A percentile compares a stretch with the other conserved stretches of the same genome.
Conservation (phyloP, 2,888 invertebrate genomes). For the Drosophila quinaria region DNA sequence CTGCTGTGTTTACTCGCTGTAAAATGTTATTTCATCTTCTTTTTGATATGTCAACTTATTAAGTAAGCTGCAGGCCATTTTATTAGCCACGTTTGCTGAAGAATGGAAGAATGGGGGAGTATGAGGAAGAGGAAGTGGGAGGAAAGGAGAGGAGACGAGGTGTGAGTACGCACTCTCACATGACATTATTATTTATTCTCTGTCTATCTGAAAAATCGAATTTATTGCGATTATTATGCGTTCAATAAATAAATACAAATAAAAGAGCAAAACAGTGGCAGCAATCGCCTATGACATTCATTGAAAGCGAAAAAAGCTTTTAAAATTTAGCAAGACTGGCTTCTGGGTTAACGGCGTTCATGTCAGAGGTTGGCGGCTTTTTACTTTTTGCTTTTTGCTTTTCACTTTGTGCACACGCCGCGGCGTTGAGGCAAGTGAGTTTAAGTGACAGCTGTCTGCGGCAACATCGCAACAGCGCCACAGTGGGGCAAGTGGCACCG, state of each 20-base stretch:
- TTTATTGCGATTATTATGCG: slow-evolving; percentile 40
- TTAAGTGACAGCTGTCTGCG: slow-evolving; percentile 58
- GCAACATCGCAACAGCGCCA: slow-evolving; percentile 18
- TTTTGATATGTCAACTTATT: slow-evolving; percentile 8
- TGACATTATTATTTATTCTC: slow-evolving; percentile 7
- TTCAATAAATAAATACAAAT: slow-evolving; percentile 27
- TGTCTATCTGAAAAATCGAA: slow-evolving; percentile 39
- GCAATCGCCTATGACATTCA: slow-evolving; percentile 43
- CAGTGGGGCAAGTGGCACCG: neutral
- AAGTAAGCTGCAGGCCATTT: slow-evolving; percentile 8
- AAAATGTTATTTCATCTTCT: slow-evolving; percentile 2
- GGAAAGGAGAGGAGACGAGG: neutral
- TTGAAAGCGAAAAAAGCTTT: slow-evolving; percentile 56
- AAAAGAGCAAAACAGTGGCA: slow-evolving; percentile 1
- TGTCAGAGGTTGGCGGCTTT: slow-evolving; percentile 15
- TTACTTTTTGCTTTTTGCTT: neutral
- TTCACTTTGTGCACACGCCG: slow-evolving; percentile 5
- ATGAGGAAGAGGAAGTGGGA: neutral
- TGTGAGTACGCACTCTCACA: neutral
- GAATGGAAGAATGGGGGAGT: neutral
- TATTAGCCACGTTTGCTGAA: slow-evolving; percentile 16
- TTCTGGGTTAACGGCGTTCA: neutral
- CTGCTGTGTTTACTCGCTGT: slow-evolving; percentile 10
- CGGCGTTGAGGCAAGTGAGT: slow-evolving; percentile 32
- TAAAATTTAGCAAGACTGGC: slow-evolving; percentile 25